phyloP scores from a whole-genome alignment of 2,797 vertebrate species.

The Smutsia gigantea region DNA sequence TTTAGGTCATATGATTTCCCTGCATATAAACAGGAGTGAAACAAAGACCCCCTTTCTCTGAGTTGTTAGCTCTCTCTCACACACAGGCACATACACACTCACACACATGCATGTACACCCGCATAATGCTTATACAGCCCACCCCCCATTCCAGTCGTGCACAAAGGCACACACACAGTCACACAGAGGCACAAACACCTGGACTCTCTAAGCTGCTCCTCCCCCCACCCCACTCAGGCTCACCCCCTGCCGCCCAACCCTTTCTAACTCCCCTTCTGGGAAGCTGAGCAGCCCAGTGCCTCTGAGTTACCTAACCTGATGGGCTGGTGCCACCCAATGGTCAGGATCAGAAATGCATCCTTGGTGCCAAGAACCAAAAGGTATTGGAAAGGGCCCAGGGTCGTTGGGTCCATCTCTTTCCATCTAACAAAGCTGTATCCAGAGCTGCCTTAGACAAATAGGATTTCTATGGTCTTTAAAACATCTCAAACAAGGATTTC shows the following conservation, averaged over 20 bases:
- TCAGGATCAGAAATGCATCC: slow-evolving; percentile 81
- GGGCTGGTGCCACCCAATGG: slow-evolving; percentile 88
- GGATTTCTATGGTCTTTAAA: background rate
- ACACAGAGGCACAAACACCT: slow-evolving; percentile 75
- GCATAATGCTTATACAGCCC: slow-evolving; percentile 69
- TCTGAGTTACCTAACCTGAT: slow-evolving; percentile 74
- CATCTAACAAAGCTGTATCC: background rate
- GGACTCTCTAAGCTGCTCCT: slow-evolving; percentile 70
- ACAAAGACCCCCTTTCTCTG: slow-evolving; percentile 75
- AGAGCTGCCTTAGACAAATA: background rate
- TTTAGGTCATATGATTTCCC: slow-evolving; percentile 80
- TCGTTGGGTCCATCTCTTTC: background rate
- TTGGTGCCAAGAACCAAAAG: slow-evolving; percentile 28
- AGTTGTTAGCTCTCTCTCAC: slow-evolving; percentile 63
- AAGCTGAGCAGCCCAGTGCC: background rate
- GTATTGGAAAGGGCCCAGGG: background rate
- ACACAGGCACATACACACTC: slow-evolving; percentile 37
- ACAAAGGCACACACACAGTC: slow-evolving; percentile 76
- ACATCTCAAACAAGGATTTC: background rate
- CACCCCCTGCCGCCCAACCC: background rate
- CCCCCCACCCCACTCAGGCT: slow-evolving; percentile 33
- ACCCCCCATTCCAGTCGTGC: slow-evolving; percentile 54
- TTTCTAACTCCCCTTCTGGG: slow-evolving; percentile 66
- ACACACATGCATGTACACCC: slow-evolving; percentile 7
- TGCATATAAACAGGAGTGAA: slow-evolving; percentile 14